A percentile compares a stretch with the other conserved stretches of the same genome.
phyloP scores from a whole-genome alignment of 2,888 invertebrate genomes.

The Cylindroiulus punctatus region DNA sequence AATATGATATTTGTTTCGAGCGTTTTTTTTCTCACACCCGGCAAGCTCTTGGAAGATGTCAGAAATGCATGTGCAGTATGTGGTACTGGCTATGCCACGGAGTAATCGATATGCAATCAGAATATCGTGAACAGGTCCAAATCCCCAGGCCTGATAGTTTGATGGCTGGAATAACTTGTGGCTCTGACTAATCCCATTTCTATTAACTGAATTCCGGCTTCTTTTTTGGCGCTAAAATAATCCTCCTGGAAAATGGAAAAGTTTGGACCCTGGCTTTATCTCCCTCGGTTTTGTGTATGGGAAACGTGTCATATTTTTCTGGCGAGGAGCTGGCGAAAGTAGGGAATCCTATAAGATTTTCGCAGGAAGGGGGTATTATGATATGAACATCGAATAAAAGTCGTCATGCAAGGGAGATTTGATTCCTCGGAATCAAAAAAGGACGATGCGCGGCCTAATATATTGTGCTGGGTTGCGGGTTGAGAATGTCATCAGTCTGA shows the following conservation, averaged over 20 bases:
- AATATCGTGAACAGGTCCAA: conserved; percentile 32
- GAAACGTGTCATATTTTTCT: conserved; percentile 32
- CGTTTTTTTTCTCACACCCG: background rate
- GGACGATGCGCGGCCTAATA: background rate
- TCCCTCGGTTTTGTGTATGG: conserved; percentile 16
- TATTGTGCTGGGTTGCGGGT: background rate
- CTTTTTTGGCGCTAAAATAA: conserved; percentile 32
- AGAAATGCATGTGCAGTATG: background rate
- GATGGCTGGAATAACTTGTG: conserved; percentile 32
- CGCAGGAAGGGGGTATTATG: conserved; percentile 28
- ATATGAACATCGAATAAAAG: conserved; percentile 23
- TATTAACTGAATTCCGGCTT: conserved; percentile 32
- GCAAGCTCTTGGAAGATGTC: background rate
- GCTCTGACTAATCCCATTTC: conserved; percentile 32
- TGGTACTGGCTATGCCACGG: conserved; percentile 2
- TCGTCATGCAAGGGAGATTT: conserved; percentile 32
- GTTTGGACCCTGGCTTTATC: conserved; percentile 32
- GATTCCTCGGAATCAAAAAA: conserved; percentile 20
- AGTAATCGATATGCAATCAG: conserved; percentile 32
- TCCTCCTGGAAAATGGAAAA: conserved; percentile 32
- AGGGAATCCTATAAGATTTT: conserved; percentile 32
- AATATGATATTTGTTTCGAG: background rate
- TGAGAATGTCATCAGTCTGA: background rate
- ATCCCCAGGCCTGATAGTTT: conserved; percentile 32
- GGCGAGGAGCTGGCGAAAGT: conserved; percentile 19